A percentile compares a stretch with the other conserved stretches of the same genome.
Evolutionary conservation across 2,888 invertebrate genomes (phyloP).

Genomic region (Rosalia funebris): DNA sequence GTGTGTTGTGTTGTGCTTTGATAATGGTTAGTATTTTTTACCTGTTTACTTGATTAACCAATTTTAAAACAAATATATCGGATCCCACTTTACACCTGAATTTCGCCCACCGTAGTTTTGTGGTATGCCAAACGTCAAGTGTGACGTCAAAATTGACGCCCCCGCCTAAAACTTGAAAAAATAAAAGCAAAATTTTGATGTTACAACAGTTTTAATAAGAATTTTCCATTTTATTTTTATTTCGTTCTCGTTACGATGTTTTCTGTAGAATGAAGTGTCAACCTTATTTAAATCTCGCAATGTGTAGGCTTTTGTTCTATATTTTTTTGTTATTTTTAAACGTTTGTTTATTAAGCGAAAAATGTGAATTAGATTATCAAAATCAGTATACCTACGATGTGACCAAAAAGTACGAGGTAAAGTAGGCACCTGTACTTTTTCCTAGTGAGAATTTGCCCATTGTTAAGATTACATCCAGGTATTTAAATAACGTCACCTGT

Average conservation of each 20-base stretch:
- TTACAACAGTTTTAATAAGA: conserved; percentile 6
- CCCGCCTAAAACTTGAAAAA: conserved; percentile 51
- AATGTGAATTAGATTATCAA: too few relatives aligned
- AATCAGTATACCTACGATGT: too few relatives aligned
- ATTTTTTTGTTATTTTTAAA: conserved; percentile 5
- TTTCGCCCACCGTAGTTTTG: conserved; percentile 53
- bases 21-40: conserved; percentile 40
- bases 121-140: conserved; percentile 59
- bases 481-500: too few relatives aligned
- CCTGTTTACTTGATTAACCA: conserved; percentile 11
- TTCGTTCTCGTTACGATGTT: conserved; percentile 9
- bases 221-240: conserved; percentile 18
- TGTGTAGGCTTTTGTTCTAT: conserved; percentile 4
- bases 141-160: conserved; percentile 57
- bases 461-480: too few relatives aligned
- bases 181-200: conserved; percentile 40
- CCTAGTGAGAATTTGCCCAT: too few relatives aligned
- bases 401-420: too few relatives aligned
- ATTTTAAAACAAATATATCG: conserved; percentile 17
- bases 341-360: not conserved
- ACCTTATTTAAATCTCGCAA: not conserved
- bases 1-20: conserved; percentile 34
- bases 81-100: conserved; percentile 39
- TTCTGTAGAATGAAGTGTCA: not conserved
- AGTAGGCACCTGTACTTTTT: too few relatives aligned